phyloP scores from a whole-genome alignment of 2,888 invertebrate species.

The Teleogryllus oceanicus region DNA sequence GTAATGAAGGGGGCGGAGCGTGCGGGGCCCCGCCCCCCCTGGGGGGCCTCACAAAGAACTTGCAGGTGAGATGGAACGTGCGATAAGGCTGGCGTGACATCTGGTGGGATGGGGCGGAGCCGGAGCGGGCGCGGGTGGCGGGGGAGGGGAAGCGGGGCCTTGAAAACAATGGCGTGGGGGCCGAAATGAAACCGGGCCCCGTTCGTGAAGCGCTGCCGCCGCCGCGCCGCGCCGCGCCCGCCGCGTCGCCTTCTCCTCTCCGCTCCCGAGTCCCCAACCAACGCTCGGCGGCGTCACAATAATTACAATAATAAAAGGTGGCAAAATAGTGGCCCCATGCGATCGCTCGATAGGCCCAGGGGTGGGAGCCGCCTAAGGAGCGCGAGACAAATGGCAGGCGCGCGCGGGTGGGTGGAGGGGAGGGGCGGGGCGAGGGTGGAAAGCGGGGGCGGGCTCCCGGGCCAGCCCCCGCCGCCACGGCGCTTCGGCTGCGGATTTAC shows the following conservation, averaged over 20 bases:
- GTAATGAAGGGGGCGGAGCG: conserved; percentile 25
- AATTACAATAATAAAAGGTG: conserved; percentile 1
- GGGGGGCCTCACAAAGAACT: conserved; percentile 29
- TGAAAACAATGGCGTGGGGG: conserved; percentile 32
- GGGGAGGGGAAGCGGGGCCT: background rate
- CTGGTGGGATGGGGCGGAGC: conserved; percentile 32
- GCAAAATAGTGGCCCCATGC: background rate
- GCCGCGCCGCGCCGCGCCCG: conserved; percentile 12
- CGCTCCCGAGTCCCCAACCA: too few species aligned
- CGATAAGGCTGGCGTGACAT: conserved; percentile 36
- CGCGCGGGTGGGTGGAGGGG: background rate
- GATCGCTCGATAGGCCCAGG: background rate
- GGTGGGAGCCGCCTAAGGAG: background rate
- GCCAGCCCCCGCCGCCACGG: too few species aligned
- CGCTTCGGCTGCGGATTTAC: too few species aligned
- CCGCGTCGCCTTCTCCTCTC: background rate
- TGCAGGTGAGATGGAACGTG: conserved; percentile 35
- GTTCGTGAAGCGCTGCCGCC: background rate
- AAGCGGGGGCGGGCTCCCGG: background rate
- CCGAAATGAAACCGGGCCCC: conserved; percentile 18
- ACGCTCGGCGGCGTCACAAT: background rate
- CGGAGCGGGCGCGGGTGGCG: background rate
- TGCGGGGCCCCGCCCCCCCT: conserved; percentile 3
- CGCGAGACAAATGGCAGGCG: background rate
- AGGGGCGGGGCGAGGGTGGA: background rate